A percentile compares a stretch with the other conserved stretches of the same genome.
phyloP scores from a whole-genome alignment of 1,140 invertebrate species.

The Pomacea maculata region DNA sequence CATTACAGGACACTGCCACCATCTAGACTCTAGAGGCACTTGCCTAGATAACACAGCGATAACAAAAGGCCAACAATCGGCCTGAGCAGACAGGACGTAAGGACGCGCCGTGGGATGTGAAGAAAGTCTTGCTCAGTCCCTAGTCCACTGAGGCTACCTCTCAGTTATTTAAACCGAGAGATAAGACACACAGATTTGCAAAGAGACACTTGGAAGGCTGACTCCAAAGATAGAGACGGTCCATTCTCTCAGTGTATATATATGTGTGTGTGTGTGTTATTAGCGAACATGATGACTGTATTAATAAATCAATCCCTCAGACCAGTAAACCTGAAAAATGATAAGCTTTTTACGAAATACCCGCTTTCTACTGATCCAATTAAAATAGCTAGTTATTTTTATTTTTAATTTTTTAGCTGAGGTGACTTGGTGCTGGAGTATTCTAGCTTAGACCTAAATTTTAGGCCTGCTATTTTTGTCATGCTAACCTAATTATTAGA shows the following conservation, averaged over 20 bases:
- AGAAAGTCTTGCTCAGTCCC: background rate
- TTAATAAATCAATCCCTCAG: background rate
- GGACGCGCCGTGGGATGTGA: background rate
- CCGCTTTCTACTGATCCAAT: background rate
- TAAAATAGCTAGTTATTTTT: background rate
- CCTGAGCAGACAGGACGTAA: background rate
- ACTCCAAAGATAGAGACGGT: background rate
- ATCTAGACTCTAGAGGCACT: too few species aligned
- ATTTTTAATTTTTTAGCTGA: background rate
- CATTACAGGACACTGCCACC: too few species aligned
- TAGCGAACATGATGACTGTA: too few species aligned
- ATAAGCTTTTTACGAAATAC: background rate
- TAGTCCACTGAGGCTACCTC: background rate
- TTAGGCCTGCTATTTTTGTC: too few species aligned
- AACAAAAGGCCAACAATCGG: background rate
- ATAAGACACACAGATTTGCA: background rate
- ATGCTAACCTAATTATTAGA: background rate
- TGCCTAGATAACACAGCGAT: too few species aligned
- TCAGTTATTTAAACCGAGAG: background rate
- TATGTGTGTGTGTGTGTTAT: constrained; percentile 9
- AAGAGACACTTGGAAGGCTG: background rate
- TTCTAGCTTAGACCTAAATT: too few species aligned
- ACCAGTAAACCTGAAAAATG: background rate
- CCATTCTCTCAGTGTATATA: background rate
- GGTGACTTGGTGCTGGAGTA: too few species aligned